Conservation (phyloP, 1,140 invertebrate species). For the Macrotrachela quadricornifera region DNA sequence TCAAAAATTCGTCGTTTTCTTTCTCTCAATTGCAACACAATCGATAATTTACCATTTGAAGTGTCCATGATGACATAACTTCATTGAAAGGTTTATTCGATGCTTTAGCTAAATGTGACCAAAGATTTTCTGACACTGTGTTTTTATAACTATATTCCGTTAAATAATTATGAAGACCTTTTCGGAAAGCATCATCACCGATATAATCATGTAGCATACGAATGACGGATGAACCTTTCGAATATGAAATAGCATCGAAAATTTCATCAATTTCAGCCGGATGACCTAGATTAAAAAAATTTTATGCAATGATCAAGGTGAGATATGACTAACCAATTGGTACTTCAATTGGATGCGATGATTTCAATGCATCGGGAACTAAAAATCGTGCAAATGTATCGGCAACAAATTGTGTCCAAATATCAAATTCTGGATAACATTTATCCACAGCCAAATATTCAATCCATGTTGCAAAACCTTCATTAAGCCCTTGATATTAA, state of each 20-base stretch:
- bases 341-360: conserved; percentile 32
- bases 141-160: conserved; percentile 67
- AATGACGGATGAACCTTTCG: conserved; percentile 51
- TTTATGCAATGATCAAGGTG: too few species aligned
- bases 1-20: too few species aligned
- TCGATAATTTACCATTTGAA: too few species aligned
- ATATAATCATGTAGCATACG: conserved; percentile 88
- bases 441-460: conserved; percentile 32
- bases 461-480: conserved; percentile 31
- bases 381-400: conserved; percentile 9
- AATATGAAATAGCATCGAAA: conserved; percentile 34
- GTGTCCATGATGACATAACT: conserved; percentile 85
- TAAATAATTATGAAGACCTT: conserved; percentile 77
- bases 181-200: conserved; percentile 71
- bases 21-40: too few species aligned
- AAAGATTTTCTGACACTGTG: conserved; percentile 78
- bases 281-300: too few species aligned
- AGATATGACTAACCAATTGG: too few species aligned
- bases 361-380: conserved; percentile 27
- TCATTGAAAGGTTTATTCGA: conserved; percentile 67
- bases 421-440: conserved; percentile 34
- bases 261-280: conserved; percentile 30
- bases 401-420: conserved; percentile 32
- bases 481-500: too few species aligned
- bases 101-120: conserved; percentile 63